These are phyloP conservation scores for Drosophila bifasciata DNA, from an alignment of 1,140 invertebrate genomes.

Conservation along the genomic window DNA sequence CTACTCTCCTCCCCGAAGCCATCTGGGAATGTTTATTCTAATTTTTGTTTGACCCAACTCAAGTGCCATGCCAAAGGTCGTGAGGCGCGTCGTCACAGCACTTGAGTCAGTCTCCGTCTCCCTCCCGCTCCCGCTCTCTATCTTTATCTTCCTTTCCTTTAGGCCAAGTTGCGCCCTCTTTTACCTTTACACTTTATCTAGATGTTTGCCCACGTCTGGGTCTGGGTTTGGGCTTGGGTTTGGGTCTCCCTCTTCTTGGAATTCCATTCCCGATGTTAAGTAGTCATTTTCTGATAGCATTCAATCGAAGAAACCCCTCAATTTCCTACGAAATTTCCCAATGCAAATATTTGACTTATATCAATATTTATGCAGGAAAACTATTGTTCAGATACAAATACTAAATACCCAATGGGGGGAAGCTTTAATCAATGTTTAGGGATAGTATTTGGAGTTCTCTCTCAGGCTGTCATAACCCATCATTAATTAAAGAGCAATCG, in stretches of 20 bases:
- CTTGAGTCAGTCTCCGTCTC: conserved; percentile 58
- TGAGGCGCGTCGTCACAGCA: conserved; percentile 66
- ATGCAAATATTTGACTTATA: conserved; percentile 65
- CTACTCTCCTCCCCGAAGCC: conserved; percentile 41
- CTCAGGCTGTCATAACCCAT: conserved; percentile 66
- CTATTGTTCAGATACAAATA: conserved; percentile 41
- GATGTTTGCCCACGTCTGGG: conserved; percentile 63
- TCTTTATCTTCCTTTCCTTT: conserved; percentile 13
- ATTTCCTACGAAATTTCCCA: conserved; percentile 39
- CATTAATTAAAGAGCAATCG: conserved; percentile 58
- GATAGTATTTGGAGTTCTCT: conserved; percentile 15
- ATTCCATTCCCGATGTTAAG: conserved; percentile 71
- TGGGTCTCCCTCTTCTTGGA: conserved; percentile 61
- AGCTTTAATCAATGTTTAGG: conserved; percentile 27
- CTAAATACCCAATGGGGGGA: conserved; percentile 52
- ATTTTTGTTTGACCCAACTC: conserved; percentile 78
- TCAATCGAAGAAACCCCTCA: conserved; percentile 1
- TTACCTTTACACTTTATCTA: conserved; percentile 58
- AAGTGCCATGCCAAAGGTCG: conserved; percentile 73
- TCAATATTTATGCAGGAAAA: conserved; percentile 53
- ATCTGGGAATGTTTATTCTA: conserved; percentile 75
- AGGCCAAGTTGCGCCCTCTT: conserved; percentile 63
- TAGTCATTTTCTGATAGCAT: conserved; percentile 82
- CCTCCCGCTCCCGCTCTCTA: conserved; percentile 8
- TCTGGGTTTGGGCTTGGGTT: conserved; percentile 37